Evolutionary conservation across 2,888 invertebrate genomes (phyloP).

Genomic region (Rhyacophila evoluta): DNA sequence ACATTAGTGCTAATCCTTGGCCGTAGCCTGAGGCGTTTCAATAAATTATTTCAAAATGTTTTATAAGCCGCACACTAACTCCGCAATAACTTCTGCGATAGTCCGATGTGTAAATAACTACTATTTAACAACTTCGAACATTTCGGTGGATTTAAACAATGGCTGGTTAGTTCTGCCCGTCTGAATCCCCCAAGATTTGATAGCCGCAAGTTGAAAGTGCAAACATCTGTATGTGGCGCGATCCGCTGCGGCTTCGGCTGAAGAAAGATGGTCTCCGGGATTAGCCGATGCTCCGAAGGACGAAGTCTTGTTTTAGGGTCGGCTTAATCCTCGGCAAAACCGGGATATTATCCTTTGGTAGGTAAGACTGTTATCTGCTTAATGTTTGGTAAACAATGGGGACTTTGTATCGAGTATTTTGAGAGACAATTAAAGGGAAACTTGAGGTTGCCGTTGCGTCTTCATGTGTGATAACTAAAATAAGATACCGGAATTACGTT

Average conservation of each 20-base stretch:
- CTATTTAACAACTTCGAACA: constrained; percentile 22
- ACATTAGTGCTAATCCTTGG: neutral
- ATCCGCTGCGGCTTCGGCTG: constrained; percentile 46
- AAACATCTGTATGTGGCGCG: constrained; percentile 55
- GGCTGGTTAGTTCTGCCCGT: constrained; percentile 14
- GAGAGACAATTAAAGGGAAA: constrained; percentile 49
- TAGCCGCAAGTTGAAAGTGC: constrained; percentile 52
- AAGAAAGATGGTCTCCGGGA: constrained; percentile 53
- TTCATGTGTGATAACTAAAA: constrained; percentile 22
- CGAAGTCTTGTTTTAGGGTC: constrained; percentile 53
- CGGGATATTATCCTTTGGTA: constrained; percentile 54
- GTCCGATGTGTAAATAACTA: constrained; percentile 19
- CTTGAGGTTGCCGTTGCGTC: constrained; percentile 10
- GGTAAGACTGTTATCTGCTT: constrained; percentile 67
- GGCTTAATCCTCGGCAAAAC: constrained; percentile 53
- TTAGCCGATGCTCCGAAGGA: constrained; percentile 52
- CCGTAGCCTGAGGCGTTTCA: neutral
- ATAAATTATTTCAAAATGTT: constrained; percentile 24
- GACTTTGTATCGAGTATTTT: constrained; percentile 58
- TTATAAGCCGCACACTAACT: constrained; percentile 22
- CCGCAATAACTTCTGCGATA: constrained; percentile 22
- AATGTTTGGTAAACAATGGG: constrained; percentile 73
- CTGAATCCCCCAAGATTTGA: constrained; percentile 48
- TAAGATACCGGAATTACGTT: constrained; percentile 18
- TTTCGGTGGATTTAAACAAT: constrained; percentile 22